These are phyloP conservation scores for Platyrinchus mystaceus DNA, from an alignment of 2,797 vertebrate genomes.

Conservation along the genomic window DNA sequence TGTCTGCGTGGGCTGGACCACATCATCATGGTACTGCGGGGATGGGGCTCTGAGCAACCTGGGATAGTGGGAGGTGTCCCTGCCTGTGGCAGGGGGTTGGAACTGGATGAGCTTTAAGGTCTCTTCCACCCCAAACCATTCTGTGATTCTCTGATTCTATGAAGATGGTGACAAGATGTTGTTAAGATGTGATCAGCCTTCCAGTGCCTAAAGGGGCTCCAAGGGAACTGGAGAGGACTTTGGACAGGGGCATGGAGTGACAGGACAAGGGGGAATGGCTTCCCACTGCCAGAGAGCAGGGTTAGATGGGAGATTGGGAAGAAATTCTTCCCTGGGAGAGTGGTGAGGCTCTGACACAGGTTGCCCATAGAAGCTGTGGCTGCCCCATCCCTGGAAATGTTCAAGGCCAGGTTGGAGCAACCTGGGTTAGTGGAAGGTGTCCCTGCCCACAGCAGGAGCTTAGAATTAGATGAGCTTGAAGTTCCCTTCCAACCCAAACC, in stretches of 20 bases:
- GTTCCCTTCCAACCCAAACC: background rate
- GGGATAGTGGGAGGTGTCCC: background rate
- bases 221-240: background rate
- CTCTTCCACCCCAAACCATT: background rate
- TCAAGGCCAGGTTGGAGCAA: background rate
- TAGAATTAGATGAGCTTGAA: background rate
- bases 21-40: rapidly evolving
- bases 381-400: background rate
- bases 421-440: rapidly evolving
- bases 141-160: background rate
- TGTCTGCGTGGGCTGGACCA: rapidly evolving
- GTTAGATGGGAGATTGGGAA: background rate
- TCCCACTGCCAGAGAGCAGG: background rate
- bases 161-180: background rate
- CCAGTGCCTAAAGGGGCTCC: background rate
- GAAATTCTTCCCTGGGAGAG: background rate
- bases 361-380: background rate
- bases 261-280: background rate
- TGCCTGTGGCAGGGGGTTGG: background rate
- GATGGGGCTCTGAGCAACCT: rapidly evolving
- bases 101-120: background rate
- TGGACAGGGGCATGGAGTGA: background rate
- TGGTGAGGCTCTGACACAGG: background rate
- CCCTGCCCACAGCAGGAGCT: background rate
- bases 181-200: background rate